A percentile compares a stretch with the other conserved stretches of the same genome.
Conservation (phyloP, 1,140 invertebrate genomes). For the Drosophila pruinosa region DNA sequence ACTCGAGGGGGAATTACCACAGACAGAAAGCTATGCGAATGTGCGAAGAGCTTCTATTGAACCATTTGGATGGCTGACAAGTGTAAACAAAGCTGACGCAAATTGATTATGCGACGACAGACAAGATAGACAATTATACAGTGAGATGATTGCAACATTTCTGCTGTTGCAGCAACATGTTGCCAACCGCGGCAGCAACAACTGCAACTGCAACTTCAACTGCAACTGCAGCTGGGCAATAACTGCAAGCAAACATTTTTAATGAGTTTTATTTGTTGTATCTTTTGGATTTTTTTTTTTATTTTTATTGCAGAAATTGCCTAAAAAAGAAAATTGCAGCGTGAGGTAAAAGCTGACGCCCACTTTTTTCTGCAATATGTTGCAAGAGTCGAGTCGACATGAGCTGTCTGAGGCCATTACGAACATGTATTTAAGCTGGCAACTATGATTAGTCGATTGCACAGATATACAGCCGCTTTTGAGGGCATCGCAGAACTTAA, state of each 20-base stretch:
- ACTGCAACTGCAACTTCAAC: background rate
- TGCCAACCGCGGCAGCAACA: constrained; percentile 17
- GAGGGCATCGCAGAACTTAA: no score
- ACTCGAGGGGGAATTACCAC: constrained; percentile 33
- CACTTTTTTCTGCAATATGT: constrained; percentile 7
- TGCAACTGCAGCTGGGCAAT: constrained; percentile 11
- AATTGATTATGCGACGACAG: constrained; percentile 37
- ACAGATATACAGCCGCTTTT: background rate
- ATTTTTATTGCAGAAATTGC: constrained; percentile 5
- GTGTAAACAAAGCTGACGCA: constrained; percentile 40
- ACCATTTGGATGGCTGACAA: constrained; percentile 27
- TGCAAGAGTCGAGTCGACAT: background rate
- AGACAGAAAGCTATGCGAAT: background rate
- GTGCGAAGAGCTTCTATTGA: constrained; percentile 28
- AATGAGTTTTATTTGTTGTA: constrained; percentile 47
- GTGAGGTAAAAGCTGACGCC: constrained; percentile 34
- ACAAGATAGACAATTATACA: constrained; percentile 31
- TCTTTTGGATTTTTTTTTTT: constrained; percentile 3
- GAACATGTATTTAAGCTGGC: background rate
- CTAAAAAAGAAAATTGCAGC: constrained; percentile 32
- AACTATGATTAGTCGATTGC: background rate
- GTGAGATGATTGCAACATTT: constrained; percentile 41
- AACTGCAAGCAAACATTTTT: constrained; percentile 56
- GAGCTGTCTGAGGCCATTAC: background rate
- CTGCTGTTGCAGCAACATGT: constrained; percentile 48